Evolutionary conservation across 2,113 vertebrate species (phyloP).

Genomic region (Serilophus lunatus): DNA sequence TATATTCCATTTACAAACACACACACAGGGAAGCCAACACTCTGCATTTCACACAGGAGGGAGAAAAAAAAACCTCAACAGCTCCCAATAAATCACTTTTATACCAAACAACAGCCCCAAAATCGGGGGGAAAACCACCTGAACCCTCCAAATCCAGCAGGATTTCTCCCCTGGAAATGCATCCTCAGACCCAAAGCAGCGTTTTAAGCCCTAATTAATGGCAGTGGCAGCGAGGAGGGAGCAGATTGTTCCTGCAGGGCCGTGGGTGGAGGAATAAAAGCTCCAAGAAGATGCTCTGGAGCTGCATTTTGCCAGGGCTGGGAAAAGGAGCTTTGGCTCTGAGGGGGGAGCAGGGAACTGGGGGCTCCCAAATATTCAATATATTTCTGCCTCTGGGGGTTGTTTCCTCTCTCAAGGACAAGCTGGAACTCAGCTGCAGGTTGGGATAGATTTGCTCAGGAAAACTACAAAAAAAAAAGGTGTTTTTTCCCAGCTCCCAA

Average conservation of each 20-base stretch:
- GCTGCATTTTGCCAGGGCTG: not conserved
- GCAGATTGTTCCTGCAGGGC: not conserved
- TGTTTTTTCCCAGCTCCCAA: not conserved
- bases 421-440: not conserved
- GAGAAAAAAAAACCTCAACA: not conserved
- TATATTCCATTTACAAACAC: not conserved
- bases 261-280: not conserved
- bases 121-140: not conserved
- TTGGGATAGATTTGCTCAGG: not conserved
- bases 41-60: not conserved
- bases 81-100: not conserved
- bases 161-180: not conserved
- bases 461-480: too few species aligned
- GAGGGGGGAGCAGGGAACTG: not conserved
- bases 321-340: not conserved
- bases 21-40: accelerated
- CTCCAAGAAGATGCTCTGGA: not conserved
- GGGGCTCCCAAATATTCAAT: not conserved
- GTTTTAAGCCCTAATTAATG: not conserved
- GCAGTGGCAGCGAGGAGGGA: not conserved
- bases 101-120: not conserved
- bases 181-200: not conserved
- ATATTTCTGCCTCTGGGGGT: not conserved
- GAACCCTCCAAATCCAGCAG: not conserved
- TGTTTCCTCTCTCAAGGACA: not conserved